Evolutionary conservation across 30 jellyfish, hydroid and myxozoan genomes (phyloP), one percentile per base, ranked within the genome.

Genomic region (Aurelia aurita): DNA sequence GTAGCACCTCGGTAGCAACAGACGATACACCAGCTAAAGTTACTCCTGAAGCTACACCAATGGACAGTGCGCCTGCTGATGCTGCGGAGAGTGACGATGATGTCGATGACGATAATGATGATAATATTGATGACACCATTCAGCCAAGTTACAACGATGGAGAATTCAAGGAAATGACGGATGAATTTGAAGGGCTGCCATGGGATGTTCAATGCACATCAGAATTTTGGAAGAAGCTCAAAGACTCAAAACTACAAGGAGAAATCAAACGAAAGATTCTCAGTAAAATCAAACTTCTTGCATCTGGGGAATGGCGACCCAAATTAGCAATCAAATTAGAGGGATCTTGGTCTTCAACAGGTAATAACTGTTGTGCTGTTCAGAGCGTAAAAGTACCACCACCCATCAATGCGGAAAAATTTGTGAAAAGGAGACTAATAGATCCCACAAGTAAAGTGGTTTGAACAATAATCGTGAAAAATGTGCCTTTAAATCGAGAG

Each of bases 121-220:
- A 70, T 45, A 27, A 70, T 35, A 34, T 43, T 70, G 66, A 44
- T 34, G 65, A 46, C 44, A 19, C 5, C 43, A 27, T n/a, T 10
- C 46, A 63, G n/a, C 19, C 22, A 2, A 29, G 31, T 69, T 25
- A 69, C 59, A n/a, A 34, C 32, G 80, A 31, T 3, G 76, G 28
- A 9, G 62, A 18, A 18, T 29, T 31, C 34, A 14, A 34, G 3
- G 90, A 63, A 34, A 35, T 26, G 29, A 23, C 27, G 18, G 86
- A 55, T 29, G 87, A 57, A 22, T 75, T 90, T 28, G 97, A 90
- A 11, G 88, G 90, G 18, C 43, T 72, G 87, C 89, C 94, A 20
- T 90, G 97, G 97, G 97, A 90, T 26, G 94, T 90, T 10, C 96
- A 90, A 53, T 84, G 97, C 74, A 84, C 96, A 15, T 58, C 87